A percentile compares a stretch with the other conserved stretches of the same genome.
These are phyloP conservation scores for Phengaris alcon DNA, from an alignment of 2,888 invertebrate genomes.

Conservation along the genomic window DNA sequence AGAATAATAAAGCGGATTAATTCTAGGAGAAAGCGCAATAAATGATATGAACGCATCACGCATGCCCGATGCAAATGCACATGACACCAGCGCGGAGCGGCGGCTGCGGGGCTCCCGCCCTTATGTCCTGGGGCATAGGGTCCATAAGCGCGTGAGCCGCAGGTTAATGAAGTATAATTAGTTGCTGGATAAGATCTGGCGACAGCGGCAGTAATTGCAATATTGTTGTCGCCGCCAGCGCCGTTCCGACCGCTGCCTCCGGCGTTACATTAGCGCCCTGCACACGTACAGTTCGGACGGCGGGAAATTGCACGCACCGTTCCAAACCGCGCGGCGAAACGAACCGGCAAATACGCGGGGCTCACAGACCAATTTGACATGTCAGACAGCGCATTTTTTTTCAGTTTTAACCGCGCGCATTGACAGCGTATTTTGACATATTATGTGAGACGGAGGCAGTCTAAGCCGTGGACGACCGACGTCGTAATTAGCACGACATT, in stretches of 20 bases:
- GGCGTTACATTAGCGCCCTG: background rate
- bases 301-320: too few species aligned
- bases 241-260: conserved; percentile 36
- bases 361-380: too few species aligned
- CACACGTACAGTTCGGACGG: too few species aligned
- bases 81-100: conserved; percentile 32
- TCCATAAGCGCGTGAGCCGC: background rate
- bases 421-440: too few species aligned
- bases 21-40: conserved; percentile 29
- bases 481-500: too few species aligned
- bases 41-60: conserved; percentile 25
- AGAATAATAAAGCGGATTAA: conserved; percentile 28
- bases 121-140: conserved; percentile 4
- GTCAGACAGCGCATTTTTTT: too few species aligned
- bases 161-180: conserved; percentile 33
- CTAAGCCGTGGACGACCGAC: too few species aligned
- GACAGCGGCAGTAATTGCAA: conserved; percentile 41
- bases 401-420: too few species aligned
- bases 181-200: conserved; percentile 39
- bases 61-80: conserved; percentile 35
- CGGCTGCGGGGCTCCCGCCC: conserved; percentile 31
- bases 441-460: too few species aligned
- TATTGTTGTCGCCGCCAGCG: conserved; percentile 42
- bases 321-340: too few species aligned
- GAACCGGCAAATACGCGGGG: too few species aligned